Base-by-base conservation (phyloP, 2,797 vertebrate species). In the Yasuhikotakia modesta region DNA sequence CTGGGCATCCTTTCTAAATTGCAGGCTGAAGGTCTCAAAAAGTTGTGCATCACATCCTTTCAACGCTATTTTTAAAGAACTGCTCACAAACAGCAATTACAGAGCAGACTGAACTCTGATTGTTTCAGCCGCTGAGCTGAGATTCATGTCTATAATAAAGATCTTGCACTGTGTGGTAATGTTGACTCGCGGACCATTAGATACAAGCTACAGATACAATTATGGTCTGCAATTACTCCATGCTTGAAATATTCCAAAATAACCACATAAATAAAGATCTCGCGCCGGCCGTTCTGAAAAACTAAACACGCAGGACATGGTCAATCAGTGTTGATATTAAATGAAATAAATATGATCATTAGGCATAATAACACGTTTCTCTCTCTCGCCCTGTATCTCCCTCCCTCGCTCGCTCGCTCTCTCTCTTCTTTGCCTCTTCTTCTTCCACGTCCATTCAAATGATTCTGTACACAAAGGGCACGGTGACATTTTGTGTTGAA, bases 401-500 rank as follows among this genome's bases (percentile, higher is more conserved):
- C 50, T 71, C 48, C 67, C 78, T 52, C 63, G 50, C 27, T 60
- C 76, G 55, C 71, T 43, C 61, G n/a, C 65, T 19, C 43, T 67
- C 21, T 76, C 61, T 70, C 70, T 74, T 27, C 67, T 13, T 75
- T 39, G 22, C n/a, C 63, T 67, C 73, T 84, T 65, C 78, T 79
- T 79, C 65, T 53, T 83, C 76, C 79, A 79, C 77, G 82, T 81
- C 86, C 89, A 87, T 88, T 87, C 85, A n/a, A 79, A 83, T 86
- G 81, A 86, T 84, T 88, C 84, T 53, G 79, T 88, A 82, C 85
- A 89, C 84, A 93, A 92, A 92, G 90, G 91, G 89, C 90, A 91
- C 82, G 53, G 81, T 92, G 91, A 91, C 89, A 92, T 92, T 92
- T 93, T 89, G 87, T 87, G 81, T 86, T 88, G 87, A 87, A 89